Conservation (phyloP, 2,797 vertebrate species). For the Danio tinwini region DNA sequence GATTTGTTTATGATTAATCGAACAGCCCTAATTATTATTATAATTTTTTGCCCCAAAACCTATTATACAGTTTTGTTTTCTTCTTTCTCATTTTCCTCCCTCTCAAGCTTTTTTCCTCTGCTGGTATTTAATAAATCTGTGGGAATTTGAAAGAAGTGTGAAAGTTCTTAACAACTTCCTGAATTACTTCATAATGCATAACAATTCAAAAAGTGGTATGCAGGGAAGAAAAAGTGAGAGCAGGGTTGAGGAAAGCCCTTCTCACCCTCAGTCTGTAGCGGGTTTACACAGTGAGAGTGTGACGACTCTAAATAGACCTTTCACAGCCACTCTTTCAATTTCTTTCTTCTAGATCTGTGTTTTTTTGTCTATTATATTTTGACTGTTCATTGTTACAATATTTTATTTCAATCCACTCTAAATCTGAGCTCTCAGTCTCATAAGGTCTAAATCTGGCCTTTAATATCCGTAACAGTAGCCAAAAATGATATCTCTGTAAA, state of each 20-base stretch:
- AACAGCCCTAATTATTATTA: neutral
- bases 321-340: slow-evolving; percentile 15
- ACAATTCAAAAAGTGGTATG: slow-evolving; percentile 36
- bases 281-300: slow-evolving; percentile 44
- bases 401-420: neutral
- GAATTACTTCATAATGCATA: slow-evolving; percentile 13
- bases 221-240: neutral
- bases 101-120: neutral
- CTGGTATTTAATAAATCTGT: slow-evolving; percentile 64
- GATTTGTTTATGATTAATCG: too few species aligned
- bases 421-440: slow-evolving; percentile 28
- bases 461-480: neutral
- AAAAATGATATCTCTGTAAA: neutral
- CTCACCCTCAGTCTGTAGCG: slow-evolving; percentile 35
- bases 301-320: slow-evolving; percentile 43
- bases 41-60: neutral
- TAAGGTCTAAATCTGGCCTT: neutral
- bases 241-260: slow-evolving; percentile 1
- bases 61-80: neutral
- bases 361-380: neutral
- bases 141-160: slow-evolving; percentile 57
- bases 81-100: neutral
- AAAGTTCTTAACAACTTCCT: slow-evolving; percentile 55
- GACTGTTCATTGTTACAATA: neutral
- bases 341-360: neutral